A percentile compares a stretch with the other conserved stretches of the same genome.
Evolutionary conservation across 2,888 invertebrate species (phyloP).

Genomic region (Athalia rosae): DNA sequence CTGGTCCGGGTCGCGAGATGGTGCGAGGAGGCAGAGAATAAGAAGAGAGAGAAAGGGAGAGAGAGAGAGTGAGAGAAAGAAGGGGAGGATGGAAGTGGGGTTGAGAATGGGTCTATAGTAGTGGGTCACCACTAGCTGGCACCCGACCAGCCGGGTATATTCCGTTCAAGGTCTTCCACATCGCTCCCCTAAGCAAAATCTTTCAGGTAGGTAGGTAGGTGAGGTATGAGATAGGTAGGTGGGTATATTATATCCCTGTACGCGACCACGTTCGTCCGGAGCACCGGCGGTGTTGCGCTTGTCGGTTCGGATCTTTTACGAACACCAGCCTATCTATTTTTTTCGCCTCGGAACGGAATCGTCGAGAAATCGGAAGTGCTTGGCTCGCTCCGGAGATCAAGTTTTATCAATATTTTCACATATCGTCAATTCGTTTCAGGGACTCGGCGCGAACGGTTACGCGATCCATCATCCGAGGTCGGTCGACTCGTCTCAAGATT

Average conservation of each 20-base stretch:
- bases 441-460: background rate
- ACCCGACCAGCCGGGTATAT: constrained; percentile 65
- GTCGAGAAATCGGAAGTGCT: background rate
- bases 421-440: background rate
- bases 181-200: constrained; percentile 60
- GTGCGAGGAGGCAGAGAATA: constrained; percentile 45
- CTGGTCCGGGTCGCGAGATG: constrained; percentile 36
- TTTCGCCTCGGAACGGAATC: background rate
- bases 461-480: constrained; percentile 16
- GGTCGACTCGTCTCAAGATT: constrained; percentile 3
- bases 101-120: constrained; percentile 52
- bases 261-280: constrained; percentile 7
- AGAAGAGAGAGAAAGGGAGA: constrained; percentile 42
- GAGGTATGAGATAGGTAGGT: constrained; percentile 22
- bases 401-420: too few species aligned
- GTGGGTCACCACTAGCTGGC: constrained; percentile 72
- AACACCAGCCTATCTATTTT: background rate
- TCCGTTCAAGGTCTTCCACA: constrained; percentile 67
- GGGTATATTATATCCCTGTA: constrained; percentile 19
- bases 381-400: too few species aligned
- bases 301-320: constrained; percentile 10
- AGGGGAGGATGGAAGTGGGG: constrained; percentile 41
- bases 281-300: constrained; percentile 7
- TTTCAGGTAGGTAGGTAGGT: constrained; percentile 60
- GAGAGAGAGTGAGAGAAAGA: constrained; percentile 45